Evolutionary conservation across 2,797 vertebrate species (phyloP), one percentile per base, ranked within the genome.

Genomic region (Rhadinocentrus ornatus): DNA sequence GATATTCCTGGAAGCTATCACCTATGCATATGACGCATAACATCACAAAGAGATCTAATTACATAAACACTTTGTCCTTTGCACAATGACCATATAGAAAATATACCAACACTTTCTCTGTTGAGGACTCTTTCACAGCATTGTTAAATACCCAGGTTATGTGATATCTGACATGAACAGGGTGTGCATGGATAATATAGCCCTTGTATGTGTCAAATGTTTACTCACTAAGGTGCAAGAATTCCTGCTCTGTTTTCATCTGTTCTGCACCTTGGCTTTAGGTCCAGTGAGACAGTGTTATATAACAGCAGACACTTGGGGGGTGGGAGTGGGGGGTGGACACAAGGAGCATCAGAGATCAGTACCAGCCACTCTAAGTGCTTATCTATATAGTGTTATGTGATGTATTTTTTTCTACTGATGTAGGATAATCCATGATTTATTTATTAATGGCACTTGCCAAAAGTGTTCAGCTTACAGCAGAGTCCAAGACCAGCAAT

Each of bases 101-200:
- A 7, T 48, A 32, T 37, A 16, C 29, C 18, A 66, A 63, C 32
- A 62, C 52, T 50, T 44, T 66, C 50, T 69, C 29, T 20, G 26
- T 24, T 16, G 0, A 22, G 72, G 69, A 54, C 55, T 85, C 81
- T 83, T 80, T 80, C 82, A 85, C 67, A 80, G 32, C 53, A 2
- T 62, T 82, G 87, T 85, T 78, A 90, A 89, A 89, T 90, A 75
- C 77, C 69, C 24, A 60, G 66, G 24, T 57, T 63, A 62, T 15
- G 31, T 62, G 66, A n/a, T 72, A 67, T 73, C 41, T 78, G 73
- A 66, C 22, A 18, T 35, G 61, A 65, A 22, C 67, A 32, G 56
- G 20, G 67, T 62, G 59, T 65, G 60, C 46, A 34, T 65, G 67
- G 63, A 66, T 61, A 61, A 62, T 52, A 50, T 56, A 29, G 22